Evolutionary conservation across 1,140 invertebrate genomes (phyloP).

Genomic region (Agrilus planipennis): DNA sequence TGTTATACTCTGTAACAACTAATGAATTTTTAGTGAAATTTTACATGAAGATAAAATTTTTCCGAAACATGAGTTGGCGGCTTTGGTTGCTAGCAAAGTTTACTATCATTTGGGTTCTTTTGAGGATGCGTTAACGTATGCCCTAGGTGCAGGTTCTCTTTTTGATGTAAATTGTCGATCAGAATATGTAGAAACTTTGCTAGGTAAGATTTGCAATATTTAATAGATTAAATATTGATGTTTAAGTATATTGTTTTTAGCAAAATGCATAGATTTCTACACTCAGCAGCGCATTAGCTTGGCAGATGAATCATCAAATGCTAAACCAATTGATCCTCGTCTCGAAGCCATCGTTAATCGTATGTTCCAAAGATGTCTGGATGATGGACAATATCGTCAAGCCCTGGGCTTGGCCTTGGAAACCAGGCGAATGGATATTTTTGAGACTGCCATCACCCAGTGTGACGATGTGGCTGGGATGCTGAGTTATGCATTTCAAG

Average conservation of each 20-base stretch:
- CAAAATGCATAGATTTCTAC: constrained; percentile 93
- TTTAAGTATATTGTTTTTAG: constrained; percentile 34
- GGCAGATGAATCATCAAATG: constrained; percentile 47
- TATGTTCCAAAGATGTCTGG: constrained; percentile 93
- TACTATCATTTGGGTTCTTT: constrained; percentile 96
- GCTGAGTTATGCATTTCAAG: constrained; percentile 79
- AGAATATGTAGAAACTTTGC: constrained; percentile 95
- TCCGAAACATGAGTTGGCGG: constrained; percentile 80
- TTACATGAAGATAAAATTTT: constrained; percentile 88
- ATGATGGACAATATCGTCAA: constrained; percentile 88
- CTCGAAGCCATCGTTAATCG: constrained; percentile 90
- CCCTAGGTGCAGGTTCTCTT: constrained; percentile 80
- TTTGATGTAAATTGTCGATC: constrained; percentile 89
- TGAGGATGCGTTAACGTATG: constrained; percentile 90
- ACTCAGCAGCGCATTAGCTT: constrained; percentile 71
- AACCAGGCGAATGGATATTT: constrained; percentile 92
- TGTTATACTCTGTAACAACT: constrained; percentile 1
- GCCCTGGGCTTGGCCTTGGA: constrained; percentile 90
- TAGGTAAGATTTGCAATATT: constrained; percentile 43
- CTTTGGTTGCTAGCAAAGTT: constrained; percentile 95
- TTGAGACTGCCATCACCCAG: constrained; percentile 80
- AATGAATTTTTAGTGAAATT: constrained; percentile 57
- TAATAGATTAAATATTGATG: too few relatives aligned
- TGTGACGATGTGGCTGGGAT: constrained; percentile 84
- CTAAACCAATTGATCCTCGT: constrained; percentile 70